Base-by-base conservation (phyloP, 2,113 vertebrate genomes). In the Rhadina sibilatrix region DNA sequence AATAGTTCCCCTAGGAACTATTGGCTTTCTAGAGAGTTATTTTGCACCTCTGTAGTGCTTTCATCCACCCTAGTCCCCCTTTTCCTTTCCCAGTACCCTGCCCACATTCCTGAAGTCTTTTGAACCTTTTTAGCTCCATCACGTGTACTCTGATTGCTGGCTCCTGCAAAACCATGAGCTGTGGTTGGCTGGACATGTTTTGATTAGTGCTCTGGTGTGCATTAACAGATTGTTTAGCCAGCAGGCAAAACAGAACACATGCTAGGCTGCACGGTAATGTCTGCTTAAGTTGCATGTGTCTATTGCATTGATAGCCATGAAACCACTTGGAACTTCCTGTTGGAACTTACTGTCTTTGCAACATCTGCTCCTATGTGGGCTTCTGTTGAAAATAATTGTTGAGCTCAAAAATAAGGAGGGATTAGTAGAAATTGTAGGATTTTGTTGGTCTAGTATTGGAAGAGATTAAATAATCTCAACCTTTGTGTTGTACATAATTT, bases 61-160 rank as follows among this genome's bases (percentile, higher is more conserved):
- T 66, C 65, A 71, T 75, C n/a, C n/a, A 47, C 53, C 38, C 27
- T 24, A 35, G 64, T 71, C 19, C 56, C 60, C 33, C 65, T 84
- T 5, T 47, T 75, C 90, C 33, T 75, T 81, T 93, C 59, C 33
- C 38, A 42, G 72, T 66, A 54, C 30, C 61, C 74, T 63, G 60
- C 53, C 49, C n/a, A 44, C 90, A 95, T 96, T 95, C 92, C 90
- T 96, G 56, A 75, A 82, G 44, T 69, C 74, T 87, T 86, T 89
- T 68, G 72, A 94, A 94, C 93, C 56, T 82, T 96, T 94, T 78
- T 91, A 82, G 69, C 69, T 91, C 49, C 22, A 11, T 96, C 84
- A 82, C 13, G 0, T 93, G 87, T 52, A 15, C 56, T 11, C 52
- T 79, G 77, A 82, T 82, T 63, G 35, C 33, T 14, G 59, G 19